A percentile compares a stretch with the other conserved stretches of the same genome.
phyloP scores from a whole-genome alignment of 2,888 invertebrate genomes.

The Epinotia demarniana region DNA sequence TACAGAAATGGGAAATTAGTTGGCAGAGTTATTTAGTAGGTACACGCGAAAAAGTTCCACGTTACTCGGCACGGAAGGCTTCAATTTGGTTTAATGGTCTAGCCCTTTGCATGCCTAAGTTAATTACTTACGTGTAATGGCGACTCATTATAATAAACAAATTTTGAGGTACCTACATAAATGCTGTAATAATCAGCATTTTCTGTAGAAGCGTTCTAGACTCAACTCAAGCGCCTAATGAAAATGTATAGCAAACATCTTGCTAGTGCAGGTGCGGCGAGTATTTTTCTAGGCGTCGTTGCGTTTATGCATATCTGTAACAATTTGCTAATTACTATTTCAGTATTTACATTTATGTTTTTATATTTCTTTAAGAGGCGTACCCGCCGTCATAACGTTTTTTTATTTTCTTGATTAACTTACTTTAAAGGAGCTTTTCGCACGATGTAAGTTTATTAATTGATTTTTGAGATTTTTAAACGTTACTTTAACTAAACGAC shows the following conservation, averaged over 20 bases:
- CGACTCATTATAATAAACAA: slow-evolving; percentile 23
- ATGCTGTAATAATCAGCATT: slow-evolving; percentile 15
- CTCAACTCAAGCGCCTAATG: slow-evolving; percentile 30
- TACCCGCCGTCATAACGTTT: background rate
- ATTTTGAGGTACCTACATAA: slow-evolving; percentile 14
- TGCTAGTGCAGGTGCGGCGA: background rate
- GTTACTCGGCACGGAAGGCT: slow-evolving; percentile 19
- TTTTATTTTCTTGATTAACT: background rate
- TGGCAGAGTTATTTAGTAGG: background rate
- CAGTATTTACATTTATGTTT: background rate
- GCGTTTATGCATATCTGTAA: slow-evolving; percentile 1
- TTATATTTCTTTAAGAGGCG: background rate
- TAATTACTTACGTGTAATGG: slow-evolving; percentile 23
- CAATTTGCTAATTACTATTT: slow-evolving; percentile 8
- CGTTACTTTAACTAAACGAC: background rate
- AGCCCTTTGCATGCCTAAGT: slow-evolving; percentile 22
- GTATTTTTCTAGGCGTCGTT: slow-evolving; percentile 21
- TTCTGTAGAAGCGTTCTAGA: slow-evolving; percentile 11
- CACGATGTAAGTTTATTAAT: no score
- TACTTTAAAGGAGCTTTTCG: no score
- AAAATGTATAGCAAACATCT: slow-evolving; percentile 29
- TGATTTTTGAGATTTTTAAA: background rate
- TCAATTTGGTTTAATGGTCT: slow-evolving; percentile 20
- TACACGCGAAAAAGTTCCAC: slow-evolving; percentile 17
- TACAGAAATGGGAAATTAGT: slow-evolving; percentile 1